Conservation (phyloP, 2,113 vertebrate species). For the Stigmatopora argus region DNA sequence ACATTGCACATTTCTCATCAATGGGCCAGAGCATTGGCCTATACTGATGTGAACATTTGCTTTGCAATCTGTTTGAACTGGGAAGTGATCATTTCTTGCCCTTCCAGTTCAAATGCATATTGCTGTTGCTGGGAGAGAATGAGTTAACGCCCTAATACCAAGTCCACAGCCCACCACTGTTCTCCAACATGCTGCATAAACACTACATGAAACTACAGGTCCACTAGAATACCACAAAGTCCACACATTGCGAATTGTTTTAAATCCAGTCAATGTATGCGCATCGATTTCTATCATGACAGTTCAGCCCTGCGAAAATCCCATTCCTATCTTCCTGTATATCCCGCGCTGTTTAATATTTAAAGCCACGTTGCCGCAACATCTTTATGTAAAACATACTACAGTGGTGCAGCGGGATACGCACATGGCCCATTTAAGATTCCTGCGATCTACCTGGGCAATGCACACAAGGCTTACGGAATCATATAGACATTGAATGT, state of each 20-base stretch:
- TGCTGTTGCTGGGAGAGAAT: no score
- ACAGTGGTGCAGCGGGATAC: not conserved
- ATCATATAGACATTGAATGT: not conserved
- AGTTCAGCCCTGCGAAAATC: conserved; percentile 2
- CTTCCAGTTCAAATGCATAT: no score
- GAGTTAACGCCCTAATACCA: not conserved
- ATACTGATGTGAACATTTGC: not conserved
- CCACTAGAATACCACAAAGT: conserved; percentile 7
- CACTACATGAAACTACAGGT: conserved; percentile 37
- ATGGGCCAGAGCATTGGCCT: no score
- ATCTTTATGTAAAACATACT: conserved; percentile 28
- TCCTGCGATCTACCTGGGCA: not conserved
- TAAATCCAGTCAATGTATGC: conserved; percentile 5
- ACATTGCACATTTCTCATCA: no score
- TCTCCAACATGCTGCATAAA: not conserved
- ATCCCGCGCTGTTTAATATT: conserved; percentile 26
- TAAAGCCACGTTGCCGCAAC: conserved; percentile 19
- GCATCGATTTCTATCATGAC: conserved; percentile 9
- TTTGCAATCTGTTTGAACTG: not conserved
- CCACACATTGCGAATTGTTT: conserved; percentile 9
- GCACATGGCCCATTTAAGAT: not conserved
- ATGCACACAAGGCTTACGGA: not conserved
- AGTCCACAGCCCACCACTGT: not conserved
- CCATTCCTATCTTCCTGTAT: conserved; percentile 8
- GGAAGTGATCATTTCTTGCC: no score